phyloP scores from a whole-genome alignment of 2,113 vertebrate species.

The Oryzias melastigma region DNA sequence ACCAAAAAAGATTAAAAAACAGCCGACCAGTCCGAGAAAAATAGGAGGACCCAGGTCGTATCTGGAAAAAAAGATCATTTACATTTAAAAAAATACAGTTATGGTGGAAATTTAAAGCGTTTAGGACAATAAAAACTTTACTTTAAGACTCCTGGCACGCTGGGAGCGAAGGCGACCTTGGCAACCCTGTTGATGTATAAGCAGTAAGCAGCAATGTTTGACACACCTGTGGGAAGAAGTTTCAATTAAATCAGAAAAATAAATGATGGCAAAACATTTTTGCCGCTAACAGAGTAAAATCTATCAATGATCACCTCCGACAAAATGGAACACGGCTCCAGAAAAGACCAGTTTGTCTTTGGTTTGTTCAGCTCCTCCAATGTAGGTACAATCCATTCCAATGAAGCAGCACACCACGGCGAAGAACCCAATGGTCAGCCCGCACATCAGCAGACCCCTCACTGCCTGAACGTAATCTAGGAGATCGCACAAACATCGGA shows the following conservation, averaged over 20 bases:
- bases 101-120: not conserved
- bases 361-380: slow-evolving; percentile 62
- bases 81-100: not conserved
- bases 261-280: slow-evolving; percentile 42
- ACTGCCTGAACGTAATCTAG: slow-evolving; percentile 73
- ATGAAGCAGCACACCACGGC: slow-evolving; percentile 68
- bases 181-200: slow-evolving; percentile 75
- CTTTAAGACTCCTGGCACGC: slow-evolving; percentile 54
- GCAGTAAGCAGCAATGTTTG: slow-evolving; percentile 68
- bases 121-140: slow-evolving; percentile 29
- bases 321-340: slow-evolving; percentile 66
- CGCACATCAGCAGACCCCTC: slow-evolving; percentile 70
- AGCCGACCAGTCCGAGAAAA: slow-evolving; percentile 74
- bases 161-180: slow-evolving; percentile 46
- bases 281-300: slow-evolving; percentile 14
- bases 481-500: not conserved
- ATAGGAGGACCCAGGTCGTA: slow-evolving; percentile 75
- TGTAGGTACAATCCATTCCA: slow-evolving; percentile 81
- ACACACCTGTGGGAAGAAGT: slow-evolving; percentile 61
- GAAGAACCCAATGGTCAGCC: slow-evolving; percentile 65
- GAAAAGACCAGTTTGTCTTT: slow-evolving; percentile 71
- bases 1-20: slow-evolving; percentile 67
- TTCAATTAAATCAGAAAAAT: slow-evolving; percentile 20
- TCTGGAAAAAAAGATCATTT: slow-evolving; percentile 42
- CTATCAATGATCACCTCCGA: slow-evolving; percentile 61